Evolutionary conservation across 2,113 vertebrate genomes (phyloP).

Genomic region (Polyodon spathula): DNA sequence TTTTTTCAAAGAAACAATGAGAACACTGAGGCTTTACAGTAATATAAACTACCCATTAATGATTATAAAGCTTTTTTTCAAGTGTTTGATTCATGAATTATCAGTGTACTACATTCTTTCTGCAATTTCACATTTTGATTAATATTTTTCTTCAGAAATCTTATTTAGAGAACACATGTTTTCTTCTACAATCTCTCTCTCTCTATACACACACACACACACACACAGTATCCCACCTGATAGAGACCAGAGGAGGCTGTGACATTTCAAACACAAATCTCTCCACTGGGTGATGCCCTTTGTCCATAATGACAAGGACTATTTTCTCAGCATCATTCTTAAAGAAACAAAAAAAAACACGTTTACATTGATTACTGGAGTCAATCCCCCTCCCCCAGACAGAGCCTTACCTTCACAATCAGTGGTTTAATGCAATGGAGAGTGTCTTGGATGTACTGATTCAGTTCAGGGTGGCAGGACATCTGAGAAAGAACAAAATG

Average conservation of each 20-base stretch:
- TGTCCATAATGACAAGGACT: constrained; percentile 93
- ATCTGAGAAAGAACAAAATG: constrained; percentile 59
- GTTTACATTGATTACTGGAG: neutral
- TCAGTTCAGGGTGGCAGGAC: constrained; percentile 94
- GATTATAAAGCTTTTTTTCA: no score
- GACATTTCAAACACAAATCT: constrained; percentile 97
- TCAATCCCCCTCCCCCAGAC: neutral
- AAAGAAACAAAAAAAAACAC: constrained; percentile 11
- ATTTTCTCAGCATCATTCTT: constrained; percentile 98
- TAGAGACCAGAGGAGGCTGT: constrained; percentile 83
- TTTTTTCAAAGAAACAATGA: no score
- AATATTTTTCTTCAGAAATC: no score
- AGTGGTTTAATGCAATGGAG: constrained; percentile 91
- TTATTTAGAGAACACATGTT: no score
- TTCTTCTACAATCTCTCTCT: no score
- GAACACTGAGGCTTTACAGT: no score
- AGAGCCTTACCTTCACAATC: constrained; percentile 79
- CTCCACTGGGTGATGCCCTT: constrained; percentile 94
- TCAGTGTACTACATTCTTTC: no score
- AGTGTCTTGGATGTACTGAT: constrained; percentile 93
- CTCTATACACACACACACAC: no score
- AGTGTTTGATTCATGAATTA: no score
- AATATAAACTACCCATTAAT: neutral
- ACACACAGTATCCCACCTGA: constrained; percentile 68
- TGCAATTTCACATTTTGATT: no score